phyloP scores from a whole-genome alignment of 2,797 vertebrate genomes.

The Cossypha heuglini region DNA sequence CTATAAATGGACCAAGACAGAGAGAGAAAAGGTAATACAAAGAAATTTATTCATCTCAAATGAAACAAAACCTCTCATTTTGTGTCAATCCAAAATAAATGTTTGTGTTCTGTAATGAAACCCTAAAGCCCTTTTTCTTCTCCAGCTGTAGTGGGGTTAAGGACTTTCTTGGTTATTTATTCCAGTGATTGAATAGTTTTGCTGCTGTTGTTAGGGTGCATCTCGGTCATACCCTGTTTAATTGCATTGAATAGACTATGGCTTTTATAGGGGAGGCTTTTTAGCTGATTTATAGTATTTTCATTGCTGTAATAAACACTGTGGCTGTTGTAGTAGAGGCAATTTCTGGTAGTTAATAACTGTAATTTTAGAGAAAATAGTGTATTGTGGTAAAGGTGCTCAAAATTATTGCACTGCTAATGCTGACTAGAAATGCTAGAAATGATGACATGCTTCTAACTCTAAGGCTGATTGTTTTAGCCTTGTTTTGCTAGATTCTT shows the following conservation, averaged over 20 bases:
- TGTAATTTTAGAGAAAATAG: neutral
- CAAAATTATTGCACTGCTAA: neutral
- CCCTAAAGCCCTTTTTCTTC: neutral
- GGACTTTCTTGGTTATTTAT: neutral
- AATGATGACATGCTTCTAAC: neutral
- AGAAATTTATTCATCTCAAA: neutral
- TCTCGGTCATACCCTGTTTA: neutral
- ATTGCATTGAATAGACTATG: neutral
- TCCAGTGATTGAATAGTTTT: neutral
- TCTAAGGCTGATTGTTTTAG: neutral
- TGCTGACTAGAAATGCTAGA: neutral
- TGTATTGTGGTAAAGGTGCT: neutral
- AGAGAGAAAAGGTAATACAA: neutral
- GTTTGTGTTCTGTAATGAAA: neutral
- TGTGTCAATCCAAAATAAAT: neutral
- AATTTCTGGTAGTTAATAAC: slow-evolving; percentile 6
- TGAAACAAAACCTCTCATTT: neutral
- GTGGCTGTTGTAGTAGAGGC: neutral
- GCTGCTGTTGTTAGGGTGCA: neutral
- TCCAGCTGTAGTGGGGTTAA: neutral
- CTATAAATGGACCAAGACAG: neutral
- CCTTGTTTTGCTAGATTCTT: neutral
- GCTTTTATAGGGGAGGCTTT: neutral
- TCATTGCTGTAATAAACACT: neutral
- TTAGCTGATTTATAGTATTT: neutral